Conservation (phyloP, 2,113 vertebrate species). For the Choloepus hoffmanni region DNA sequence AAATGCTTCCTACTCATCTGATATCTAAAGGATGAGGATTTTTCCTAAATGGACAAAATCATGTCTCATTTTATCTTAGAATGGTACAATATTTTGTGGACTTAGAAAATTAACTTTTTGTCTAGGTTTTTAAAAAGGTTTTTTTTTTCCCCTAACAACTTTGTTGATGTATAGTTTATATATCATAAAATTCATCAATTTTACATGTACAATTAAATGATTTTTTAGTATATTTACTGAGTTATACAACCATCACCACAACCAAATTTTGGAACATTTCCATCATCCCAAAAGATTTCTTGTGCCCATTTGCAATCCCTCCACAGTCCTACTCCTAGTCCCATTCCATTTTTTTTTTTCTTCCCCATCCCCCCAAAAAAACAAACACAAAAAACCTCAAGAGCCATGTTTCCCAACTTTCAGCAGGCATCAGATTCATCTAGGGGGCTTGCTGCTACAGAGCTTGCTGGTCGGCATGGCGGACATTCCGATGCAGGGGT, state of each 20-base stretch:
- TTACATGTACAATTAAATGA: not conserved
- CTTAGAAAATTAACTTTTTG: slow-evolving; percentile 3
- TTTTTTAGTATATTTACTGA: slow-evolving; percentile 10
- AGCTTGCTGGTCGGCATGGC: not conserved
- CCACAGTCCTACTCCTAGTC: not conserved
- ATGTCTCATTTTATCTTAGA: not conserved
- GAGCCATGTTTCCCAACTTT: not conserved
- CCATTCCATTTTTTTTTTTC: too few species aligned
- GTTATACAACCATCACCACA: not conserved
- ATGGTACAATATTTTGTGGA: not conserved
- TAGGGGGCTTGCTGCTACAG: not conserved
- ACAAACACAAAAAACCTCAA: not conserved
- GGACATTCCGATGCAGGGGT: not conserved
- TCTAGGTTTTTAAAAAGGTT: not conserved
- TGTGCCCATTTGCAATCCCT: not conserved
- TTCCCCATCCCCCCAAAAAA: not conserved
- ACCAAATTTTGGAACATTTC: not conserved
- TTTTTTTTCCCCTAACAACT: not conserved
- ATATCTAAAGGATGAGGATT: not conserved
- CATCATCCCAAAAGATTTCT: not conserved
- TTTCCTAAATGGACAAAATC: not conserved
- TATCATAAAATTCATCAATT: not conserved
- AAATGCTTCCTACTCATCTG: not conserved
- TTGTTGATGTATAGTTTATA: not conserved
- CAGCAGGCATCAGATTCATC: too few species aligned